A percentile compares a stretch with the other conserved stretches of the same genome.
These are phyloP conservation scores for Psophia crepitans DNA, from an alignment of 2,113 vertebrate species.

Conservation along the genomic window DNA sequence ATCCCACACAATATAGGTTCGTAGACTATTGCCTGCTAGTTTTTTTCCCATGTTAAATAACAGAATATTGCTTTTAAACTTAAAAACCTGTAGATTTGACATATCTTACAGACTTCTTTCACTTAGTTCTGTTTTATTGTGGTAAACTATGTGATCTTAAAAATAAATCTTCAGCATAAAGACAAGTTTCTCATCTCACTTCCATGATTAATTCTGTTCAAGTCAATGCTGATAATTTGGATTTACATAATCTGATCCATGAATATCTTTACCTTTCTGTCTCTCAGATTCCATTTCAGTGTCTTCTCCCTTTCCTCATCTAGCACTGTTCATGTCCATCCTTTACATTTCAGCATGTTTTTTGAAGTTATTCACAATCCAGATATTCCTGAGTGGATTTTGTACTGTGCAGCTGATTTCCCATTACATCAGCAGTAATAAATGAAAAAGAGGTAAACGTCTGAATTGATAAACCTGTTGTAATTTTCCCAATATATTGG, in stretches of 20 bases:
- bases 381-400: background rate
- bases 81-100: background rate
- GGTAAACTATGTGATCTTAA: background rate
- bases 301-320: background rate
- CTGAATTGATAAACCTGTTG: background rate
- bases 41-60: too few species aligned
- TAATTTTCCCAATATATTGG: background rate
- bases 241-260: background rate
- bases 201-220: background rate
- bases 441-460: background rate
- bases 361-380: background rate
- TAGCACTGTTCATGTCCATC: background rate
- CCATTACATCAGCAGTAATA: background rate
- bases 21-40: background rate
- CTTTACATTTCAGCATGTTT: background rate
- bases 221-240: background rate
- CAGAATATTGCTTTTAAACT: background rate
- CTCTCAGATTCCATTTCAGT: background rate
- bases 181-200: background rate
- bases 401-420: background rate
- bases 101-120: background rate
- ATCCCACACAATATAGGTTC: background rate
- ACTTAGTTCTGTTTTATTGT: background rate
- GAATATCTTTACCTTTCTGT: background rate
- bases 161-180: background rate